These are phyloP conservation scores for Venturia canescens DNA, from an alignment of 1,140 invertebrate genomes.

Conservation along the genomic window DNA sequence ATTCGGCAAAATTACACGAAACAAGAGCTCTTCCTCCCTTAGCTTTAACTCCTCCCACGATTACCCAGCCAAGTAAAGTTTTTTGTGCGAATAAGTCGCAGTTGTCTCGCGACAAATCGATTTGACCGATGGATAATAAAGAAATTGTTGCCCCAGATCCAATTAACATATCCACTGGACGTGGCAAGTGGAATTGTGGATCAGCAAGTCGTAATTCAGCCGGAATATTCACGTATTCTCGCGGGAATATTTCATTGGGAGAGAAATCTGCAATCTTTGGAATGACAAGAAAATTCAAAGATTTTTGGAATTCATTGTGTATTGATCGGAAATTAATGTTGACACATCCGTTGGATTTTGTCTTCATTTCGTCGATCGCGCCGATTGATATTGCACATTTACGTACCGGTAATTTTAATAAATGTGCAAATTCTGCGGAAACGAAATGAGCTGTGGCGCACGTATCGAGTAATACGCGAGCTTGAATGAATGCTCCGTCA, in stretches of 20 bases:
- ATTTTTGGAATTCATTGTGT: slow-evolving; percentile 44
- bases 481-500: slow-evolving; percentile 14
- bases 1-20: slow-evolving; percentile 12
- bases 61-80: slow-evolving; percentile 46
- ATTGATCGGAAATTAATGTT: slow-evolving; percentile 38
- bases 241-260: slow-evolving; percentile 43
- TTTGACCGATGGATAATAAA: slow-evolving; percentile 43
- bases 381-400: slow-evolving; percentile 35
- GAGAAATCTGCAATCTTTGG: slow-evolving; percentile 42
- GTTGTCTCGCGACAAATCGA: slow-evolving; percentile 30
- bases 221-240: slow-evolving; percentile 46
- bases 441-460: slow-evolving; percentile 51
- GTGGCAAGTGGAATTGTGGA: slow-evolving; percentile 46
- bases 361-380: slow-evolving; percentile 42
- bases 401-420: slow-evolving; percentile 37
- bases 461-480: slow-evolving; percentile 39
- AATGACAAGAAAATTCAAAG: slow-evolving; percentile 45
- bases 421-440: slow-evolving; percentile 38
- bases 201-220: slow-evolving; percentile 49
- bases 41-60: slow-evolving; percentile 17
- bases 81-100: slow-evolving; percentile 40
- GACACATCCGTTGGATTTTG: slow-evolving; percentile 34
- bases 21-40: not conserved
- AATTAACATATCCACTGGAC: slow-evolving; percentile 47
- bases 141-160: slow-evolving; percentile 44